These are phyloP conservation scores for Hexactinellida sp. DNA, from an alignment of 37 sponge, comb jelly and placozoan genomes.

Conservation along the genomic window DNA sequence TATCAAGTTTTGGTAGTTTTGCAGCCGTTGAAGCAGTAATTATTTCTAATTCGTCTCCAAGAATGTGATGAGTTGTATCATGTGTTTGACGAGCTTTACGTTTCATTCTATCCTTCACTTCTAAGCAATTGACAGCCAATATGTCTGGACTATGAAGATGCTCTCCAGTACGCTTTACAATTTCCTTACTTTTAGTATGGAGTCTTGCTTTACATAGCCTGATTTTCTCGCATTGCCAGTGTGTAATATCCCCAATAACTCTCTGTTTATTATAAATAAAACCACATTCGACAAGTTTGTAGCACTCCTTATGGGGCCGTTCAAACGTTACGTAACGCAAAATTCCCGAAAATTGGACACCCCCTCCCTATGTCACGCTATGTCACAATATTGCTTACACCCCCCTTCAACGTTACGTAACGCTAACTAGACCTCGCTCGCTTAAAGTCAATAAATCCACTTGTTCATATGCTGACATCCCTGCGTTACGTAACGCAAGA, in stretches of 20 bases:
- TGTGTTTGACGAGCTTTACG: not conserved
- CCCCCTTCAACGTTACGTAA: too few species aligned
- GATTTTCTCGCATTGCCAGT: not conserved
- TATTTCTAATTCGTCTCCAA: not conserved
- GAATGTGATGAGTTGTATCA: not conserved
- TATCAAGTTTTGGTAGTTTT: slow-evolving; percentile 6
- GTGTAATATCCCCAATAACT: slow-evolving; percentile 5
- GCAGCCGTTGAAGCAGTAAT: not conserved
- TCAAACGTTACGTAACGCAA: too few species aligned
- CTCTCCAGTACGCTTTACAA: not conserved
- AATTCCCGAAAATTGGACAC: too few species aligned
- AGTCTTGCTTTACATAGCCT: not conserved
- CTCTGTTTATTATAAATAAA: slow-evolving; percentile 6
- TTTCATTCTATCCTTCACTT: slow-evolving; percentile 6
- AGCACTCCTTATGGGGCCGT: slow-evolving; percentile 15
- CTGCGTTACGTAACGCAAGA: too few species aligned
- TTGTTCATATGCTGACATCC: too few species aligned
- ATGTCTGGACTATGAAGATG: slow-evolving; percentile 12
- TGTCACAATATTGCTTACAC: too few species aligned
- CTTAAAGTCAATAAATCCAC: too few species aligned
- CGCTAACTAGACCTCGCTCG: too few species aligned
- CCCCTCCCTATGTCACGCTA: too few species aligned
- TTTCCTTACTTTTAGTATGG: not conserved
- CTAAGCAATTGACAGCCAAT: not conserved
- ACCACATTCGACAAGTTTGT: slow-evolving; percentile 5